Base-by-base conservation (phyloP, 2,888 invertebrate species). In the Pasiphila rectangulata region DNA sequence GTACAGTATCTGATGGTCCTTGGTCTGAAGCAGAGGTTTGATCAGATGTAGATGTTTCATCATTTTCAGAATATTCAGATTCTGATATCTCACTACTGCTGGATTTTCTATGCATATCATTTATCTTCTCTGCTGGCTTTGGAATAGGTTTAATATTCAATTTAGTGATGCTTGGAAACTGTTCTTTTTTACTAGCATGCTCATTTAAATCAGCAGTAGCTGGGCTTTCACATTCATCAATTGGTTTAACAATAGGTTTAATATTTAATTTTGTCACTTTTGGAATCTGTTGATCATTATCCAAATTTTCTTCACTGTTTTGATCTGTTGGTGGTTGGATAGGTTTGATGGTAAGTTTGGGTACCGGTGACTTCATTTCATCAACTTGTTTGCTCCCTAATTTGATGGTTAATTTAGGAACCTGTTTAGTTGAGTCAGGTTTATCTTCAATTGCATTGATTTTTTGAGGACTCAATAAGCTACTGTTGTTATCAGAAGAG, bases 41-140 rank as follows among this genome's bases (percentile, higher is more conserved):
- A 56, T 81, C 88, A 45, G 83, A 83, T 43, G 83, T 81, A 57
- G 84, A 90, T 57, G 80, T 90, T 72, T 79, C 88, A 77, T 88
- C 91, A 88, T 86, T 89, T 72, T 89, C 89, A 46, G 89, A 89
- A 63, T 82, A 89, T 68, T 88, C 90, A 4, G 84, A 89, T 74
- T 87, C 90, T 35, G 89, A 87, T 67, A 86, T 83, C 74, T 88
- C 90, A 79, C 88, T 90, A 60, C 84, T 89, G 57, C 86, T 85
- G 15, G 86, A 88, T 63, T 87, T 89, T 59, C 88, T 79, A 58
- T 87, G 85, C 40, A 76, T 62, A 52, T 85, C 86, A 74, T 85
- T 82, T 20, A 86, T 76, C 62, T 83, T 84, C 55, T 87, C 86
- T 49, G 84, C 83, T 51, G 82, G 83, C 64, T 77, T 85, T 21